These are phyloP conservation scores for Falco novaeseelandiae DNA, from an alignment of 2,797 vertebrate genomes.

Conservation along the genomic window DNA sequence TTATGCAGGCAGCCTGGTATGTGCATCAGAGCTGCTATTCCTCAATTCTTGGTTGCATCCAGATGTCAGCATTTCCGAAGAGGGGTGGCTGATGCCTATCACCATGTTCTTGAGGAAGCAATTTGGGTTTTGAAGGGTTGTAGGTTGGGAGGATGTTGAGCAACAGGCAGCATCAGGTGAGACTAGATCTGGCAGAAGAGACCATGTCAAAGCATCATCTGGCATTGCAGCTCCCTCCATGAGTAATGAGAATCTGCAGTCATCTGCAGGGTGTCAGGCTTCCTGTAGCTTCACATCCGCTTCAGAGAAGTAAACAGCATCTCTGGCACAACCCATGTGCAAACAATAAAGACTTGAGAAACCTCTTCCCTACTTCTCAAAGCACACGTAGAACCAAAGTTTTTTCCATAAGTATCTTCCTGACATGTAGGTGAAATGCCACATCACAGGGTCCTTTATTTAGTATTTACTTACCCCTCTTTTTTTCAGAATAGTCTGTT, in stretches of 20 bases:
- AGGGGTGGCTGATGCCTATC: neutral
- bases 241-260: neutral
- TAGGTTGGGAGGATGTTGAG: neutral
- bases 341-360: neutral
- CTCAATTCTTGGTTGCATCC: neutral
- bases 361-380: neutral
- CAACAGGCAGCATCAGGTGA: neutral
- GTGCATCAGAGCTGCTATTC: neutral
- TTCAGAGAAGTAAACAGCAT: neutral
- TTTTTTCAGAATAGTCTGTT: neutral
- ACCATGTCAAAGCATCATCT: neutral
- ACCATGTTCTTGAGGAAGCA: neutral
- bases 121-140: neutral
- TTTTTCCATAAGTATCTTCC: neutral
- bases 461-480: neutral
- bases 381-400: neutral
- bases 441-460: neutral
- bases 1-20: neutral
- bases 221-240: neutral
- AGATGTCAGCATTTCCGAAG: neutral
- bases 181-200: neutral
- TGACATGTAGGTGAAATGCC: neutral
- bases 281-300: neutral
- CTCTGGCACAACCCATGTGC: neutral
- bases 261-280: neutral